Evolutionary conservation across 64 coral and sea anemone genomes (phyloP).

Genomic region (Acropora tenuis): DNA sequence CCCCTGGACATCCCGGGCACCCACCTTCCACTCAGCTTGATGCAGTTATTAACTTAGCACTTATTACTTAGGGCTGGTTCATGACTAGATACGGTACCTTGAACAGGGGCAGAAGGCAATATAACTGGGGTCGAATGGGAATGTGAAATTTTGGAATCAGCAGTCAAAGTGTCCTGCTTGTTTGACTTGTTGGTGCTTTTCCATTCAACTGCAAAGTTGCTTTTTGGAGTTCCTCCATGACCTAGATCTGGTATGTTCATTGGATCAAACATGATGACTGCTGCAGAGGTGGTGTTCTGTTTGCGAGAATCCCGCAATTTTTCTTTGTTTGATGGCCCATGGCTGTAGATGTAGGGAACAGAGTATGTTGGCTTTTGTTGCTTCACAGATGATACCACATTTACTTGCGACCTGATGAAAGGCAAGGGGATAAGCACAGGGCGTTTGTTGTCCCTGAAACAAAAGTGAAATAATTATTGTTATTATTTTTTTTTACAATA

Average conservation of each 20-base stretch:
- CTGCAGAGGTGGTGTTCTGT: slow-evolving; percentile 35
- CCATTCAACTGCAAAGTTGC: slow-evolving; percentile 26
- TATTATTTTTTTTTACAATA: too few relatives aligned
- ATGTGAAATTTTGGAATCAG: slow-evolving; percentile 2
- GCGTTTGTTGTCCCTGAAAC: slow-evolving; percentile 41
- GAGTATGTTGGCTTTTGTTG: slow-evolving; percentile 43
- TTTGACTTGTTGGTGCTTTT: slow-evolving; percentile 48
- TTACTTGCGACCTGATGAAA: slow-evolving; percentile 58
- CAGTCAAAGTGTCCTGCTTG: slow-evolving; percentile 31
- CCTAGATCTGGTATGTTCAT: slow-evolving; percentile 54
- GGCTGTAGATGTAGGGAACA: slow-evolving; percentile 61
- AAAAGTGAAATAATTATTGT: background rate
- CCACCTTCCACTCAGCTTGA: too few relatives aligned
- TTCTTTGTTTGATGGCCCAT: background rate
- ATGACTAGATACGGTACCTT: slow-evolving; percentile 1
- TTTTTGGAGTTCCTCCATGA: slow-evolving; percentile 65
- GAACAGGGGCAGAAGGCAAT: background rate
- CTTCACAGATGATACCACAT: slow-evolving; percentile 8
- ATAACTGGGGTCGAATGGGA: slow-evolving; percentile 26
- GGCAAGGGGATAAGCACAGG: slow-evolving; percentile 81
- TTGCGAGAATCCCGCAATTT: background rate
- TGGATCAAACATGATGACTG: slow-evolving; percentile 83
- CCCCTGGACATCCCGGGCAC: too few relatives aligned
- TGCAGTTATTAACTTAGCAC: too few relatives aligned
- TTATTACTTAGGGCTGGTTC: background rate